Base-by-base conservation (phyloP, 2,113 vertebrate species). In the Notarius lentiginosus region DNA sequence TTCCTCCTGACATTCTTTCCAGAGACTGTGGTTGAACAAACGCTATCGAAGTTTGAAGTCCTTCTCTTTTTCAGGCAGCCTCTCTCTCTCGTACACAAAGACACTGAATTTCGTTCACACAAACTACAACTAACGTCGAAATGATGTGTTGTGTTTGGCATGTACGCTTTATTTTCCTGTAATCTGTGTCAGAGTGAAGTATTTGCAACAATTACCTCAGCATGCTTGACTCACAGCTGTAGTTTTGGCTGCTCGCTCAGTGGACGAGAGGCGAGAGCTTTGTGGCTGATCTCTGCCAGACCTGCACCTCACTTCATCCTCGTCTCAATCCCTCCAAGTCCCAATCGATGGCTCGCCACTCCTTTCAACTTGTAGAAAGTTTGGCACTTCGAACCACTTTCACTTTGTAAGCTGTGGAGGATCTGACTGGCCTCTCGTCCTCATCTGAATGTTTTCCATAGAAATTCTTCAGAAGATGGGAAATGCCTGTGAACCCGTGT, bases 201-300 rank as follows among this genome's bases (percentile, higher is more conserved):
- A 88, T 92, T 94, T 93, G 89, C 82, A 94, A 94, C 90, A 93
- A 93, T 95, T 94, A 93, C 92, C 92, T 92, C 88, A 91, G 91
- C 92, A 89, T 92, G 91, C 60, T 94, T 92, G 92, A 92, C 91
- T 90, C 91, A 89, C 93, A 94, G 92, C 92, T 95, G 93, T 91
- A 93, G 90, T 90, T 90, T 90, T 90, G 90, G 89, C 90, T 86
- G 80, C 76, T 41, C 4, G 41, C 14, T 41, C 41, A 41, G 41
- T 72, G 47, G 80, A 82, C 58, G 68, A 83, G 58, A 70, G 80
- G 58, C 58, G n/a, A 84, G 75, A 82, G 34, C 17, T 7, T 22
- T 34, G 68, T 53, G 41, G 68, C 56, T 65, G 56, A 60, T 84
- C 82, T 60, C 79, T 79, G 68, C 65, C 77, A 81, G 77, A 79